Evolutionary conservation across 2,888 invertebrate genomes (phyloP).

Genomic region (Agrotis segetum): DNA sequence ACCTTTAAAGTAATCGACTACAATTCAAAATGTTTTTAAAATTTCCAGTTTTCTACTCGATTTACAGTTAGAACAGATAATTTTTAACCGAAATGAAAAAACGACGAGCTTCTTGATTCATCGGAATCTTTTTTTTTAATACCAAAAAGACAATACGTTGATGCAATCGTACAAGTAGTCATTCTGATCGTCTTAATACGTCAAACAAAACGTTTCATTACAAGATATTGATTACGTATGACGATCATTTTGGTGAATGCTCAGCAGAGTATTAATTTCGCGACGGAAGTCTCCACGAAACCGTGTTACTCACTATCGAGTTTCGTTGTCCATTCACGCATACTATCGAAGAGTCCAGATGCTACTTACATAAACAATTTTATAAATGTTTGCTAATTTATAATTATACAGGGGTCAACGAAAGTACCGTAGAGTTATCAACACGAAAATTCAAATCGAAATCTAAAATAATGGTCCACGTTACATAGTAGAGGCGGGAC

Average conservation of each 20-base stretch:
- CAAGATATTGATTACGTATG: slow-evolving; percentile 24
- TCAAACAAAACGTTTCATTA: slow-evolving; percentile 32
- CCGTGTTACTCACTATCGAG: slow-evolving; percentile 33
- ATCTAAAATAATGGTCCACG: slow-evolving; percentile 76
- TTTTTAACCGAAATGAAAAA: no score
- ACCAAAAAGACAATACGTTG: neutral
- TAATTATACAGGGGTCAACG: slow-evolving; percentile 59
- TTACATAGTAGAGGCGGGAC: slow-evolving; percentile 85
- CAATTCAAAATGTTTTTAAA: no score
- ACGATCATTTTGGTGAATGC: slow-evolving; percentile 38
- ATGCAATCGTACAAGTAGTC: neutral
- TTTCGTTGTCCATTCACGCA: slow-evolving; percentile 34
- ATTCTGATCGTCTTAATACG: neutral
- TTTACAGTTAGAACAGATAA: neutral
- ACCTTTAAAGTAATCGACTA: neutral
- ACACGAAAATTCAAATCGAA: slow-evolving; percentile 73
- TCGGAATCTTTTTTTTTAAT: no score
- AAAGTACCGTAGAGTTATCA: slow-evolving; percentile 63
- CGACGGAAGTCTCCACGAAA: slow-evolving; percentile 36
- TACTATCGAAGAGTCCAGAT: slow-evolving; percentile 12
- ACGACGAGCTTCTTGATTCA: no score
- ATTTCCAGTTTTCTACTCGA: neutral
- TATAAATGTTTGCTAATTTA: slow-evolving; percentile 54
- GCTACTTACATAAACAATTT: slow-evolving; percentile 25
- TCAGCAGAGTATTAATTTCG: slow-evolving; percentile 46